A percentile compares a stretch with the other conserved stretches of the same genome.
phyloP scores from a whole-genome alignment of 2,113 vertebrate genomes.

The Sciurus niger region DNA sequence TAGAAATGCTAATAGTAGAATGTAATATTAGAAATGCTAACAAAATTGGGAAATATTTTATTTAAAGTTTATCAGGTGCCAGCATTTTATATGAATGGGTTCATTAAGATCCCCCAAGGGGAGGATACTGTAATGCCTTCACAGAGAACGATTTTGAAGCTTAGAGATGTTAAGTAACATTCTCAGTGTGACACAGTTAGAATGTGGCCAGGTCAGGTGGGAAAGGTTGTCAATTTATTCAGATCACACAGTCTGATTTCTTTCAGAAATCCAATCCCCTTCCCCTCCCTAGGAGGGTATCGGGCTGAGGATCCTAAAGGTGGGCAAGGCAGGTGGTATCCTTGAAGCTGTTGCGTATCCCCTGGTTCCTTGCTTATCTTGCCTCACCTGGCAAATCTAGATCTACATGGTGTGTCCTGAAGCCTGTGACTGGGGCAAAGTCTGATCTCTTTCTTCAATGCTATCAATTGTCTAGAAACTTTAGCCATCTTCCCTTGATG shows the following conservation, averaged over 20 bases:
- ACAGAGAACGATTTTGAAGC: not conserved
- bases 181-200: not conserved
- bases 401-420: not conserved
- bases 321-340: not conserved
- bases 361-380: not conserved
- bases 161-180: not conserved
- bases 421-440: not conserved
- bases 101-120: not conserved
- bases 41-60: conserved; percentile 44
- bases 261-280: conserved; percentile 25
- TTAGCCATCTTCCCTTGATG: not conserved
- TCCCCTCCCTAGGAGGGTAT: not conserved
- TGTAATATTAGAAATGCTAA: conserved; percentile 28
- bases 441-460: not conserved
- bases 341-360: not conserved
- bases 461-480: not conserved
- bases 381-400: not conserved
- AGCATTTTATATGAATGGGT: not conserved
- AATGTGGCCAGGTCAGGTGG: not conserved
- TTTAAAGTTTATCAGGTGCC: conserved; percentile 2
- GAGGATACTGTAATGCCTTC: not conserved
- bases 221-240: not conserved
- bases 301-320: not conserved
- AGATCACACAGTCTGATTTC: not conserved
- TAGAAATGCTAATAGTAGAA: conserved; percentile 29